Base-by-base conservation (phyloP, 1,140 invertebrate genomes). In the Ceratosolen solmsi region DNA sequence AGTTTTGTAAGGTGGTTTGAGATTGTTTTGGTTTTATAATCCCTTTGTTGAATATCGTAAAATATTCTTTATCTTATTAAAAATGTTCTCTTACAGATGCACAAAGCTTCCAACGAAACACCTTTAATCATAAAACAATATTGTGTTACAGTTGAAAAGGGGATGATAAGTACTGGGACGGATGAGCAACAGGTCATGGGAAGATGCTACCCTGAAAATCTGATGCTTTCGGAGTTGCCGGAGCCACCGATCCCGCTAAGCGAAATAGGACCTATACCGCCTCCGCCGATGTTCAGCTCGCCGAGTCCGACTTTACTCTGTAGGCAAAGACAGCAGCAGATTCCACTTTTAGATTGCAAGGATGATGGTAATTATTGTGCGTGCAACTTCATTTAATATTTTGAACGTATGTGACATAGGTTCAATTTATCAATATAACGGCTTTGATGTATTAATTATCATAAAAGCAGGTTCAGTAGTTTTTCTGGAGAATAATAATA, bases 261-360 rank as follows among this genome's bases (percentile, higher is more conserved):
- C 78, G 97, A 98, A 89, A 98, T 98, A 89, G 97, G 97, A 51
- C 97, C 96, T 63, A 98, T 98, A 89, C 97, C 97, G 87, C 97
- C 97, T 84, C 97, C 97, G 77, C 97, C 97, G 78, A 98, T 98
- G 97, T 98, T 98, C 93, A 97, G 96, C 89, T 96, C 96, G 79
- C 96, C 96, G 41, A 96, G 95, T 90, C 96, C 96, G 65, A 94
- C 95, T 83, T 89, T 95, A 85, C 87, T 94, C 72, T 90, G 91
- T 63, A 91, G 92, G 85, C 93, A 93, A 79, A 90, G 90, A 79
- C 92, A 93, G 82, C 92, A 90, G 90, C 89, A 89, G 88, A 89
- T 92, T 78, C 86, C 86, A 30, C 86, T 92, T 51, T 93, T 93
- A 54, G 92, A 93, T 75, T 93, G 94, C 87, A 93, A 94, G 87